These are phyloP conservation scores for Hemicentrotus pulcherrimus DNA, from an alignment of 35 echinoderm and acorn worm genomes.

Conservation along the genomic window DNA sequence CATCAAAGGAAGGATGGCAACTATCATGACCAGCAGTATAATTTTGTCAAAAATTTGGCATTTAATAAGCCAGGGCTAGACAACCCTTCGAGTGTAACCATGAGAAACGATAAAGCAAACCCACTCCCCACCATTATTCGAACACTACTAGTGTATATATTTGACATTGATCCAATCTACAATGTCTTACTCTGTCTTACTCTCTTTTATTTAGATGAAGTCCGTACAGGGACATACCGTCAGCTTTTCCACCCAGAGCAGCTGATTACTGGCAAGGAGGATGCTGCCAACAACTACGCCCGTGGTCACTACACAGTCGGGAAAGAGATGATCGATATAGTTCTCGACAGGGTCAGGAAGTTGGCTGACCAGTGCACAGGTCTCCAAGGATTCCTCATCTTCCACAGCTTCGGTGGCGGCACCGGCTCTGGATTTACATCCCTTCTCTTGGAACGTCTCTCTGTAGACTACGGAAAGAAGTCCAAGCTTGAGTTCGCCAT, in stretches of 20 bases:
- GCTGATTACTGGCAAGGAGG: conserved; percentile 30
- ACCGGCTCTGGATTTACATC: conserved; percentile 59
- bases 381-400: conserved; percentile 67
- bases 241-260: conserved; percentile 16
- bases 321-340: conserved; percentile 46
- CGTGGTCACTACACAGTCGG: conserved; percentile 53
- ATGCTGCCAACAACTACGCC: conserved; percentile 53
- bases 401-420: conserved; percentile 68
- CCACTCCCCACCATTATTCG: too few relatives aligned
- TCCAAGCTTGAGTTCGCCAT: conserved; percentile 61
- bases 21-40: too few relatives aligned
- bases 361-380: conserved; percentile 67
- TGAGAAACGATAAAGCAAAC: too few relatives aligned
- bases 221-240: background rate
- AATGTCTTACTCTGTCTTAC: too few relatives aligned
- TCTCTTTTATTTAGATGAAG: background rate
- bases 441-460: conserved; percentile 54
- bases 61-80: too few relatives aligned
- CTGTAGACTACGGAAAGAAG: conserved; percentile 65
- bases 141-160: too few relatives aligned
- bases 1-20: too few relatives aligned
- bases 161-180: too few relatives aligned
- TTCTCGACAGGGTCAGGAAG: conserved; percentile 8
- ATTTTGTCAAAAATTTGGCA: too few relatives aligned
- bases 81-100: too few relatives aligned